These are phyloP conservation scores for Sphaerophoria taeniata DNA, from an alignment of 2,888 invertebrate species.

Conservation along the genomic window DNA sequence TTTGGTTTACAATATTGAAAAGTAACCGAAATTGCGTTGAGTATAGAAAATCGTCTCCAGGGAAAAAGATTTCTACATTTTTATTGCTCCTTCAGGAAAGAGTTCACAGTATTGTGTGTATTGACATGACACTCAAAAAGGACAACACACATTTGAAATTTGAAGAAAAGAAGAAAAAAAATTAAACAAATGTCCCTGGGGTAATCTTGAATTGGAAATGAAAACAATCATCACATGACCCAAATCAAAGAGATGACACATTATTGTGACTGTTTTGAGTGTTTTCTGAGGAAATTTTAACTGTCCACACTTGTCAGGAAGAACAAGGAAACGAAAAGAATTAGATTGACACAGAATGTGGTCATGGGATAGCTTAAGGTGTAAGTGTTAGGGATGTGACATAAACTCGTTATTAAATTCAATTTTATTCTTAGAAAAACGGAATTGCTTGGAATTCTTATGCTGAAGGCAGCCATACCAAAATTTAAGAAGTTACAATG, in stretches of 20 bases:
- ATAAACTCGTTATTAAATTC: too few relatives aligned
- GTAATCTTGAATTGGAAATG: constrained; percentile 24
- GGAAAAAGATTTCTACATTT: constrained; percentile 3
- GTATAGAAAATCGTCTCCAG: background rate
- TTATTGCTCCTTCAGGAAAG: background rate
- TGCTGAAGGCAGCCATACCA: too few relatives aligned
- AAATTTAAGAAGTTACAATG: too few relatives aligned
- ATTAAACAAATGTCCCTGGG: background rate
- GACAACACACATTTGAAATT: background rate
- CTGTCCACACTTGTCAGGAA: background rate
- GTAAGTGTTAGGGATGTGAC: too few relatives aligned
- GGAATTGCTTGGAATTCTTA: too few relatives aligned
- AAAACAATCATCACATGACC: constrained; percentile 32
- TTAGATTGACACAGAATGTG: too few relatives aligned
- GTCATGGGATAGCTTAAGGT: too few relatives aligned
- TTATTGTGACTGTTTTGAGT: constrained; percentile 4
- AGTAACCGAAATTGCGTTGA: background rate
- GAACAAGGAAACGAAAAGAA: background rate
- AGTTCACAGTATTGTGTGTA: constrained; percentile 10
- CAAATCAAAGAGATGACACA: constrained; percentile 24
- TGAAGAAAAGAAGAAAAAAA: background rate
- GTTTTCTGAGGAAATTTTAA: background rate
- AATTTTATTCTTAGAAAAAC: too few relatives aligned
- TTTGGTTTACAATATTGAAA: background rate
- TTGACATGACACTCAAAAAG: constrained; percentile 2